A percentile compares a stretch with the other conserved stretches of the same genome.
phyloP scores from a whole-genome alignment of 2,888 invertebrate species.

The Abscondita cerata region DNA sequence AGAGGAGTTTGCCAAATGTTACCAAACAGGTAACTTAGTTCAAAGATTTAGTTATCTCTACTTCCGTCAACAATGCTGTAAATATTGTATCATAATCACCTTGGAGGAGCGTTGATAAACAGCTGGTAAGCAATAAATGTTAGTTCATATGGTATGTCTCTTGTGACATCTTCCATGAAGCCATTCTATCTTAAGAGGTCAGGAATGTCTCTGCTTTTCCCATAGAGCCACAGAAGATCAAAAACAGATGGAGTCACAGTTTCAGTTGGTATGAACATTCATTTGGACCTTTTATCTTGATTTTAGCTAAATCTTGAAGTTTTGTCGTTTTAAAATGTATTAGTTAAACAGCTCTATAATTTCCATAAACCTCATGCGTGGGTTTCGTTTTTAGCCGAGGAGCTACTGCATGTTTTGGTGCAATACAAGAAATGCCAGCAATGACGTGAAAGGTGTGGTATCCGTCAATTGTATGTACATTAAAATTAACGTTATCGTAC shows the following conservation, averaged over 20 bases:
- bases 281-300: conserved; percentile 12
- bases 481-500: not conserved
- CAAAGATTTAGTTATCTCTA: conserved; percentile 20
- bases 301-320: conserved; percentile 17
- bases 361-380: conserved; percentile 11
- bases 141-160: conserved; percentile 13
- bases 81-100: conserved; percentile 17
- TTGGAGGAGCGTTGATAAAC: conserved; percentile 15
- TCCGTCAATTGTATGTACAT: too few species aligned
- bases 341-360: conserved; percentile 18
- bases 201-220: conserved; percentile 21
- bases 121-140: conserved; percentile 18
- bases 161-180: too few species aligned
- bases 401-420: conserved; percentile 17
- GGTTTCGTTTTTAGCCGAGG: conserved; percentile 16
- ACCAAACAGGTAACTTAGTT: conserved; percentile 16
- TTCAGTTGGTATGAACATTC: conserved; percentile 17
- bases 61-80: too few species aligned
- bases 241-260: conserved; percentile 16
- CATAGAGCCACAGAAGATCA: conserved; percentile 22
- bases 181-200: conserved; percentile 6
- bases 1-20: conserved; percentile 14
- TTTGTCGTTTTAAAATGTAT: conserved; percentile 19
- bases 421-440: conserved; percentile 17
- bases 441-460: not conserved